Conservation (phyloP, 2,888 invertebrate species). For the Caenorhabditis doughertyi region DNA sequence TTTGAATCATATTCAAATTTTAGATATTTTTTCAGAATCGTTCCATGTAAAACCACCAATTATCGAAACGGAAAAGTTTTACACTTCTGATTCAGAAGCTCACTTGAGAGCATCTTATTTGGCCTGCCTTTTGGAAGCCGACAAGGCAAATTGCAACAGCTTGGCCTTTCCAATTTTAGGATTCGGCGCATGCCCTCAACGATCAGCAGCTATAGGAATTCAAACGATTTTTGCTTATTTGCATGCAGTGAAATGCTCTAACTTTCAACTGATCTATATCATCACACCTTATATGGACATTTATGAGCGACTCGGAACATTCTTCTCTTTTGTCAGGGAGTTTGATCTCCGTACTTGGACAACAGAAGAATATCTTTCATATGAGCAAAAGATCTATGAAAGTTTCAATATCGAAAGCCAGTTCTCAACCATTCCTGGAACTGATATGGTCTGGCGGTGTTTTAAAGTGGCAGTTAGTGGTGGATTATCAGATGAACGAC, state of each 20-base stretch:
- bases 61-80: not conserved
- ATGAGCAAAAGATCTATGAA: not conserved
- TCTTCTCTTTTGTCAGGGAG: not conserved
- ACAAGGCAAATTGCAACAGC: not conserved
- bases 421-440: slow-evolving; percentile 3
- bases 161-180: not conserved
- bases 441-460: not conserved
- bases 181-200: not conserved
- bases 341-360: slow-evolving; percentile 12
- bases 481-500: not conserved
- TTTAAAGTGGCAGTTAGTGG: not conserved
- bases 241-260: not conserved
- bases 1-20: not conserved
- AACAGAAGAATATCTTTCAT: not conserved
- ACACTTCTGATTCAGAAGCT: not conserved
- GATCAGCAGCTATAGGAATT: not conserved
- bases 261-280: slow-evolving; percentile 7
- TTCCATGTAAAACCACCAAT: not conserved
- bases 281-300: not conserved
- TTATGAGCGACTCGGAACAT: not conserved
- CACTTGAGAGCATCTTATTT: not conserved
- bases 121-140: not conserved
- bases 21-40: not conserved
- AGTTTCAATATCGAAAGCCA: not conserved
- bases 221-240: slow-evolving; percentile 3